Percentiles rank a stretch among this genome's conserved stretches.
phyloP scores from a whole-genome alignment of 2,113 vertebrate species.

The Nematolebias whitei region DNA sequence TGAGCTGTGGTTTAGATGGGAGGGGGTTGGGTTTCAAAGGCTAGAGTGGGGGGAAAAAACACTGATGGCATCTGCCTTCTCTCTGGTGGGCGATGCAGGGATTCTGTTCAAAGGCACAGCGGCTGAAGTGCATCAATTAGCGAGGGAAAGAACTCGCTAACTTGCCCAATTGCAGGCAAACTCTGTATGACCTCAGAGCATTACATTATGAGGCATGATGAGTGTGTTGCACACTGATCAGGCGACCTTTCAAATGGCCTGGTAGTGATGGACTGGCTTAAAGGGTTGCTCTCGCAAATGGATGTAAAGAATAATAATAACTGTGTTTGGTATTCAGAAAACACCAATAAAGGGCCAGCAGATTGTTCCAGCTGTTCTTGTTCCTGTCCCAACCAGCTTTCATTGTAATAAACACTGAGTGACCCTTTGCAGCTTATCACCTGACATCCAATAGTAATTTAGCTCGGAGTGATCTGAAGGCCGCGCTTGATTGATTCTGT shows the following conservation, averaged over 20 bases:
- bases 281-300: constrained; percentile 58
- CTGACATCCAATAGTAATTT: constrained; percentile 63
- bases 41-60: constrained; percentile 50
- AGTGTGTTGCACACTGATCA: constrained; percentile 46
- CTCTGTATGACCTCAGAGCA: constrained; percentile 71
- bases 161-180: constrained; percentile 45
- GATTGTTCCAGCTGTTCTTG: constrained; percentile 58
- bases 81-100: constrained; percentile 63
- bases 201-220: constrained; percentile 47
- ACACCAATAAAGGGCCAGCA: not conserved
- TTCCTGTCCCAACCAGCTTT: constrained; percentile 30
- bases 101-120: constrained; percentile 77
- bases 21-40: constrained; percentile 79
- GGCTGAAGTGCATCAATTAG: constrained; percentile 81
- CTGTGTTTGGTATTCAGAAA: not conserved
- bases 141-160: constrained; percentile 48
- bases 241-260: constrained; percentile 63
- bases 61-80: constrained; percentile 75
- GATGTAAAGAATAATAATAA: constrained; percentile 56
- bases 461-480: constrained; percentile 45
- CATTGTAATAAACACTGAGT: constrained; percentile 31
- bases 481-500: constrained; percentile 72
- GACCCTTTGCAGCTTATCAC: constrained; percentile 45
- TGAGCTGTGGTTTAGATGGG: constrained; percentile 60
- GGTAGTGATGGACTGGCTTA: constrained; percentile 68